Base-by-base conservation (phyloP, 2,797 vertebrate species). In the Sebastes itinus region DNA sequence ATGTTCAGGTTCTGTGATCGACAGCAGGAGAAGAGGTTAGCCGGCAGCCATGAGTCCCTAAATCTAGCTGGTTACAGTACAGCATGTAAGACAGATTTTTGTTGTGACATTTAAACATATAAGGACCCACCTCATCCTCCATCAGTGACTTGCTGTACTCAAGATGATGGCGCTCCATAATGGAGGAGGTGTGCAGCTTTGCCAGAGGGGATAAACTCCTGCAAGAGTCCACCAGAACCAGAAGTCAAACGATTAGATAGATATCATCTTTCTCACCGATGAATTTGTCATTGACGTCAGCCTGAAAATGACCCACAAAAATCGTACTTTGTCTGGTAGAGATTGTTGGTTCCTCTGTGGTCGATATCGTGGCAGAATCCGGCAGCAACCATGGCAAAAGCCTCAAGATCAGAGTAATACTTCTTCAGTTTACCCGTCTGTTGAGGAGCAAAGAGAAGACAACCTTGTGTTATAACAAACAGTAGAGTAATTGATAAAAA, bases 361-460 rank as follows among this genome's bases (percentile, higher is more conserved):
- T 99, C 98, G 61, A 99, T 99, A 81, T 99, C 98, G 16, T 98
- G 98, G 91, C 97, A 99, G 93, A 99, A 99, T 71, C 97, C 98
- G 72, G 98, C 98, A 35, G 97, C 96, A 2, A 99, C 96, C 97
- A 99, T 98, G 67, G 97, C 98, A 78, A 99, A 99, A 87, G 97
- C 97, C 88, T 99, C 97, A 3, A 99, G 96, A 75, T 99, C 97
- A 1, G 97, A 96, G 46, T 97, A 99, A 84, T 99, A 99, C 92
- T 97, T 99, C 95, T 97, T 99, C 87, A 99, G 94, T 92, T 92
- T 97, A 75, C 98, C 98, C 65, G 97, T 99, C 97, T 99, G 89
- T 91, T 8, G 14, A 30, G 5, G 33, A 67, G n/a, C 7, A 32
- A 10, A 68, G 20, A 23, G 9, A 54, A 4, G 33, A 52, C 3